Percentiles rank a stretch among this genome's conserved stretches.
Evolutionary conservation across 2,113 vertebrate species (phyloP).

Genomic region (Oriolus oriolus): DNA sequence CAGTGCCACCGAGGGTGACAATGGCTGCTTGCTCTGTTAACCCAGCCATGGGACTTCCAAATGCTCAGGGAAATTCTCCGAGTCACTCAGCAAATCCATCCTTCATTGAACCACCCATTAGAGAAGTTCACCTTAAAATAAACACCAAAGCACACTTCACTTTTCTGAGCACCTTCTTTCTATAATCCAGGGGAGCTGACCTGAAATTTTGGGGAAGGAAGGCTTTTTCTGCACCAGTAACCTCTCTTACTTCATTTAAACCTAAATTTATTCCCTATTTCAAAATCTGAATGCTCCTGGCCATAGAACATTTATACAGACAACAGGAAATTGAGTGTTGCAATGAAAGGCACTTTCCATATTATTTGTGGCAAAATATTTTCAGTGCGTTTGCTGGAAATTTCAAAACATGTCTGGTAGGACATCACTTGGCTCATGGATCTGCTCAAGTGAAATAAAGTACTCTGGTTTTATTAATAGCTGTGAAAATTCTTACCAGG

Average conservation of each 20-base stretch:
- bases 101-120: not conserved
- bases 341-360: not conserved
- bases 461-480: not conserved
- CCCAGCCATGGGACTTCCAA: not conserved
- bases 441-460: conserved; percentile 15
- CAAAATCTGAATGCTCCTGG: not conserved
- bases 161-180: not conserved
- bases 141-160: not conserved
- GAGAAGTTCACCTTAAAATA: not conserved
- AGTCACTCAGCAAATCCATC: not conserved
- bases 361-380: not conserved
- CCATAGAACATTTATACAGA: not conserved
- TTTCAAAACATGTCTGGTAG: conserved; percentile 18
- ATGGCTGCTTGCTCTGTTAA: not conserved
- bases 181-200: not conserved
- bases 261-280: not conserved
- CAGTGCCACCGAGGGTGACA: not conserved
- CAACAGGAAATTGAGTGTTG: not conserved
- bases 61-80: not conserved
- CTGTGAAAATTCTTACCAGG: conserved; percentile 34
- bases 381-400: not conserved
- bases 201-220: not conserved
- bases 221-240: not conserved
- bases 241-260: not conserved
- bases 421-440: not conserved